These are phyloP conservation scores for Meteorus sp. DNA, from an alignment of 1,140 invertebrate genomes.

Conservation along the genomic window DNA sequence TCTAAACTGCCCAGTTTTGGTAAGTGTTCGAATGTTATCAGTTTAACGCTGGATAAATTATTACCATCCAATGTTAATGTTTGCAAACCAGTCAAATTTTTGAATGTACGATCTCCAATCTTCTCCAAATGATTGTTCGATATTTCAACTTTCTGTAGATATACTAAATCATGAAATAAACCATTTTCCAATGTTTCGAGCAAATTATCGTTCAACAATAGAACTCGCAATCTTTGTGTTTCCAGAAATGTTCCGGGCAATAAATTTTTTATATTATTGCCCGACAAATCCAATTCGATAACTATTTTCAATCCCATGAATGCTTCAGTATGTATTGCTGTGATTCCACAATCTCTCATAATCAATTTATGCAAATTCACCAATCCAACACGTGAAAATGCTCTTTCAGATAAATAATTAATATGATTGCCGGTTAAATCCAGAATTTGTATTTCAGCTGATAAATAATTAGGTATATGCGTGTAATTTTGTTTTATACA, in stretches of 20 bases:
- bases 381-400: conserved; percentile 71
- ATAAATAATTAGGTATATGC: conserved; percentile 71
- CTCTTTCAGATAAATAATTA: conserved; percentile 64
- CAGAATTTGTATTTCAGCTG: conserved; percentile 73
- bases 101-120: conserved; percentile 73
- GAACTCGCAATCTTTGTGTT: conserved; percentile 68
- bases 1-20: conserved; percentile 72
- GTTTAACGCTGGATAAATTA: conserved; percentile 66
- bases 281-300: conserved; percentile 82
- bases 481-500: conserved; percentile 69
- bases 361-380: conserved; percentile 81
- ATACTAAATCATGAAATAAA: conserved; percentile 74
- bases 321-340: conserved; percentile 69
- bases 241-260: conserved; percentile 72
- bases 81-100: conserved; percentile 68
- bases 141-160: conserved; percentile 75
- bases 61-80: conserved; percentile 73
- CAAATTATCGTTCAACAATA: conserved; percentile 74
- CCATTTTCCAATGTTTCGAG: conserved; percentile 71
- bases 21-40: conserved; percentile 64
- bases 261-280: conserved; percentile 72
- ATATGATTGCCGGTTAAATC: conserved; percentile 76
- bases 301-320: conserved; percentile 76
- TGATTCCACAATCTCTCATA: conserved; percentile 72
- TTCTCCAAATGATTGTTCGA: conserved; percentile 71